Evolutionary conservation across 2,888 invertebrate genomes (phyloP), one percentile per base, ranked within the genome.

Genomic region (Gymnosoma rotundatum): DNA sequence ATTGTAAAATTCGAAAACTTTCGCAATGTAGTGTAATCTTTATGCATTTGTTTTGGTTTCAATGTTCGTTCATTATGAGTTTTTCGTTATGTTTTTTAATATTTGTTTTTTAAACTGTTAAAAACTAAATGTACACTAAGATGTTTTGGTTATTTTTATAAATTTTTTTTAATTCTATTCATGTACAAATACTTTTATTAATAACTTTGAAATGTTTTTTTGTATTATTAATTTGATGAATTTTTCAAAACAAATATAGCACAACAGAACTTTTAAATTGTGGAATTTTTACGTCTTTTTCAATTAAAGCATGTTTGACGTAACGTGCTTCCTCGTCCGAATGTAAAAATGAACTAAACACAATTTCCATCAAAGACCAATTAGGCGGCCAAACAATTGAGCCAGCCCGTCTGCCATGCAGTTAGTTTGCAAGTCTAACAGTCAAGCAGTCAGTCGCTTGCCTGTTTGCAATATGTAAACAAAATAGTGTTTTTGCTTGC

Each of bases 341-440:
- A 72, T 72, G 48, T 72, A 48, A 72, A 58, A 78, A 63, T 56
- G 38, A 54, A 78, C 78, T 78, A 58, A 72, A 66, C 61, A 70
- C 25, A 64, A 32, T 70, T 69, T 18, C 38, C 63, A 56, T 21
- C 54, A 64, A 60, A 52, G 60, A 67, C 20, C 25, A 67, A 63
- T 32, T 45, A 66, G 58, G 25, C 25, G 25, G 25, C 25, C 25
- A 25, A 2, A 25, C 25, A 25, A 25, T 25, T 25, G 4, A 25
- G 25, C 1, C 25, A 25, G 25, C 1, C 25, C 25, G 4, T 25
- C 25, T 25, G 25, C 4, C 25, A 25, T 25, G 4, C 25, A 25
- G 25, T 25, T 25, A 25, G 25, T 25, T 25, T 25, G 25, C 25
- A 25, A 25, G 25, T 25, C 25, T 25, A 25, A 25, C 25, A 25